Evolutionary conservation across 2,113 vertebrate genomes (phyloP).

Genomic region (Gopherus flavomarginatus): DNA sequence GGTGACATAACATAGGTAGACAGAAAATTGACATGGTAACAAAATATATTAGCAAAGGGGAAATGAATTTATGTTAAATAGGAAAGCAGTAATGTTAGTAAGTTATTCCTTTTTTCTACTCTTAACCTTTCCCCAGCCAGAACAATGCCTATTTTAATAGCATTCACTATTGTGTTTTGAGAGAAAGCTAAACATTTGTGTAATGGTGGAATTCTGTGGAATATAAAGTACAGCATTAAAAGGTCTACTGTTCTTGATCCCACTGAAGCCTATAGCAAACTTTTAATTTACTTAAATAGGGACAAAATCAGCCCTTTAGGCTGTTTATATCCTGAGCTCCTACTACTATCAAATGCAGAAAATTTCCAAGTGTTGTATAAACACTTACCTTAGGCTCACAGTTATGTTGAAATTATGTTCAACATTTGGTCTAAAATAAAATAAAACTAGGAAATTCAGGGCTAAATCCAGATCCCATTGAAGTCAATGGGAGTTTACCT

Average conservation of each 20-base stretch:
- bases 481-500: not conserved
- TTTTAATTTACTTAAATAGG: not conserved
- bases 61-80: not conserved
- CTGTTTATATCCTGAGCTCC: not conserved
- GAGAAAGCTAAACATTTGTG: constrained; percentile 40
- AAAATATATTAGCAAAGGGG: not conserved
- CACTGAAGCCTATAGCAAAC: constrained; percentile 8
- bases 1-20: constrained; percentile 38
- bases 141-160: constrained; percentile 37
- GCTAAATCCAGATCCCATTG: not conserved
- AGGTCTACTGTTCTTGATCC: not conserved
- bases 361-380: not conserved
- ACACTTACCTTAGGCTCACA: not conserved
- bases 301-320: not conserved
- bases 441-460: not conserved
- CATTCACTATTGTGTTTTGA: constrained; percentile 24
- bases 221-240: not conserved
- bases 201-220: constrained; percentile 31
- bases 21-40: constrained; percentile 20
- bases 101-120: not conserved
- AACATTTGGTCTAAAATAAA: not conserved
- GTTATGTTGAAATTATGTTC: not conserved
- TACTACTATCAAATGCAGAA: not conserved
- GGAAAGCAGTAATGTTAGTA: not conserved
- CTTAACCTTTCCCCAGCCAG: not conserved